Evolutionary conservation across 2,888 invertebrate genomes (phyloP), one percentile per base, ranked within the genome.

Genomic region (Pheosia tremula): DNA sequence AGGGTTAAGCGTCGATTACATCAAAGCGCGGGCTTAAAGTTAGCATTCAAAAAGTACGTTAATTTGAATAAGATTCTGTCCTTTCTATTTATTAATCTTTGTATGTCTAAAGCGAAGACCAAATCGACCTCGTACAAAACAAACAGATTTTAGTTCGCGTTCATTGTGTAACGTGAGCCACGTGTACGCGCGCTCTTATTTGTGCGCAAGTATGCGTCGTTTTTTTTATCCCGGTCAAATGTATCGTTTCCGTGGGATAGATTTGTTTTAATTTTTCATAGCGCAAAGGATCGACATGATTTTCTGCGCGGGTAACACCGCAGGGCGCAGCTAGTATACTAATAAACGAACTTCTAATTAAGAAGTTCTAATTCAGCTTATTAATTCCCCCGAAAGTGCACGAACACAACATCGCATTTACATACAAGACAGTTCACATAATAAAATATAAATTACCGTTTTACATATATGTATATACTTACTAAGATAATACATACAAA

Each of bases 91-190:
- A 11, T 8, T 56, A 56, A 39, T 56, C n/a, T 56, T 38, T 54
- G 54, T 50, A 3, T 24, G 3, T 37, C 4, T 3, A 38, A n/a
- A 55, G 39, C 5, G 55, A 39, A 37, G 54, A 11, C 39, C 41
- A 57, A 60, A 13, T 13, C 66, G 71, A 70, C 74, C 74, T 77
- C 74, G 71, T 9, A 38, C 24, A 41, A 49, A 63, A 67, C 65
- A 67, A 67, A 68, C 67, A 68, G 71, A 74, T 61, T 64, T 68
- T 66, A 64, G 66, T 64, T 70, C 58, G 61, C 45, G 59, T 57
- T 61, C 67, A 63, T 77, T 78, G 70, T 70, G 74, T 71, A 75
- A 77, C 52, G 50, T 24, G 59, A 64, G 57, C 57, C 57, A 39
- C 53, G 67, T 66, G 67, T 62, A 62, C 2, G 52, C 60, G 54